Conservation (phyloP, 35 echinoderm and acorn worm species). For the Lytechinus pictus region DNA sequence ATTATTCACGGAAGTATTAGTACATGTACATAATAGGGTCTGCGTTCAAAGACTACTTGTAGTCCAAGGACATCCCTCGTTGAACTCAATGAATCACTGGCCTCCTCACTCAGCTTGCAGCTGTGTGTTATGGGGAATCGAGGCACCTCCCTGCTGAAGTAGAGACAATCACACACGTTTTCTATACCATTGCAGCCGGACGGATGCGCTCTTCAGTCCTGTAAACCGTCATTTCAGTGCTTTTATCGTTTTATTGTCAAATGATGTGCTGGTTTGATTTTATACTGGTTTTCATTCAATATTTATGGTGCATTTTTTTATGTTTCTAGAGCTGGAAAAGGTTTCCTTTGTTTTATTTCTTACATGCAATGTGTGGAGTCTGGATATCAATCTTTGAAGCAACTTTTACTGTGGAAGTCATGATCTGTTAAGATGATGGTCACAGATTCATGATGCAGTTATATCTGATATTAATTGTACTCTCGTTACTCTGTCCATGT, state of each 20-base stretch:
- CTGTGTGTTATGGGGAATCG: not conserved
- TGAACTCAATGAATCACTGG: not conserved
- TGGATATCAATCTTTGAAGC: not conserved
- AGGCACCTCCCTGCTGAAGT: not conserved
- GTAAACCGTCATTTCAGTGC: not conserved
- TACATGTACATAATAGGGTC: not conserved
- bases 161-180: not conserved
- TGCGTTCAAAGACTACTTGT: not conserved
- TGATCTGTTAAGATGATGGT: not conserved
- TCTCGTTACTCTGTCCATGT: not conserved
- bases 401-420: not conserved
- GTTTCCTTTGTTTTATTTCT: not conserved
- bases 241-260: not conserved
- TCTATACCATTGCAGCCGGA: not conserved
- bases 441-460: no score
- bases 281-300: not conserved
- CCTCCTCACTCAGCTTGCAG: not conserved
- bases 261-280: not conserved
- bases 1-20: no score
- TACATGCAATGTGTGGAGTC: not conserved
- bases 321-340: not conserved
- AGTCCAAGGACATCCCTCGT: not conserved
- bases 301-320: not conserved
- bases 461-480: not conserved
- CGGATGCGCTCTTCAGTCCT: not conserved